Base-by-base conservation (phyloP, 2,797 vertebrate genomes). In the Rhodeus uyekii region DNA sequence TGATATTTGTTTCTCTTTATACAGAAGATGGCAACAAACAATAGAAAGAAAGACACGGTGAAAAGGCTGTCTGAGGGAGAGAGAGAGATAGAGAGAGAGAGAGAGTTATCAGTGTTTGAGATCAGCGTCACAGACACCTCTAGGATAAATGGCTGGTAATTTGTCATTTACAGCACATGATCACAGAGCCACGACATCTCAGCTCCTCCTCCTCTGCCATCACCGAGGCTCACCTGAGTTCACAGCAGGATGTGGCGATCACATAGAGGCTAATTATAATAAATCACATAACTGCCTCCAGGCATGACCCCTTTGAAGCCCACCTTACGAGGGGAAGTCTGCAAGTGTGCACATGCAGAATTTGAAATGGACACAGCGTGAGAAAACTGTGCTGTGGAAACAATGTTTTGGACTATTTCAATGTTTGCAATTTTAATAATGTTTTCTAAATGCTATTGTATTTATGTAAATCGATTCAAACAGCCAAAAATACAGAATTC, bases 221-320 rank as follows among this genome's bases (percentile, higher is more conserved):
- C 77, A 79, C 42, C 50, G 14, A 69, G 67, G 14, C n/a, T 27
- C 46, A 68, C 55, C 67, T 61, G 67, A 24, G 71, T 38, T 82
- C 60, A 76, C 72, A 76, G 80, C 80, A 82, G 80, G 80, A 53
- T 68, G 46, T 53, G 61, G 58, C 44, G 39, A 42, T 75, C 42
- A 36, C 44, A 48, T 8, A 29, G 42, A 29, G 29, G 50, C 32
- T 67, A 82, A 76, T 75, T 32, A 82, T 53, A 63, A 32, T 78
- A 78, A n/a, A 78, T 78, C 22, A 67, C 46, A 9, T 50, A 50
- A 78, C 42, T 61, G 27, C 76, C 32, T 48, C 60, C 61, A 78
- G 61, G 53, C 63, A 38, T 53, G 61, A 55, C 64, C 34, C 64
- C 69, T 83, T 68, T 46, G 42, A 50, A 68, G 46, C 42, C 64